A percentile compares a stretch with the other conserved stretches of the same genome.
phyloP scores from a whole-genome alignment of 2,113 vertebrate species.

The Ginglymostoma cirratum region DNA sequence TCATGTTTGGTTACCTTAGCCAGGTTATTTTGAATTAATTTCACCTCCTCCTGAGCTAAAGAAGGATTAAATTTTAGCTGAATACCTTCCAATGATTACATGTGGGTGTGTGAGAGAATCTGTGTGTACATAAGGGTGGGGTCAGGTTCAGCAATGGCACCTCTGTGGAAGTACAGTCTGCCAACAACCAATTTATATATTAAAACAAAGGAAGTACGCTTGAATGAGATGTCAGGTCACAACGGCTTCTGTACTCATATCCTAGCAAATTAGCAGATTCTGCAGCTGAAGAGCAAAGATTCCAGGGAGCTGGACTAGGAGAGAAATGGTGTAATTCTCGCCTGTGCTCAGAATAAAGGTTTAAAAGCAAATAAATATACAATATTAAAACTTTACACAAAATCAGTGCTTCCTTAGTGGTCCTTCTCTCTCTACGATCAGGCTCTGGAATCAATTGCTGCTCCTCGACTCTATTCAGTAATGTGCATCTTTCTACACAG shows the following conservation, averaged over 20 bases:
- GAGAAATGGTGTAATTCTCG: background rate
- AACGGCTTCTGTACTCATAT: background rate
- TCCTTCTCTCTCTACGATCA: background rate
- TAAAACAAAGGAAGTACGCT: background rate
- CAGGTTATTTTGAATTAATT: background rate
- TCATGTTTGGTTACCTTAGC: background rate
- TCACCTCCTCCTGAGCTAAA: background rate
- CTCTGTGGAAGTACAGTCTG: background rate
- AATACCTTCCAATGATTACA: background rate
- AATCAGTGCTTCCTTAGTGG: background rate
- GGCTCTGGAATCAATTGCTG: background rate
- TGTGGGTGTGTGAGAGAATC: background rate
- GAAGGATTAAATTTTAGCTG: background rate
- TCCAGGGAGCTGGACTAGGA: background rate
- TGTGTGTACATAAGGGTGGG: background rate
- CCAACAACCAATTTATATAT: background rate
- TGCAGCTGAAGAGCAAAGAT: background rate
- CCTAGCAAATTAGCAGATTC: background rate
- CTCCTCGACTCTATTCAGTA: background rate
- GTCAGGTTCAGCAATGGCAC: background rate
- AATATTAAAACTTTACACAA: background rate
- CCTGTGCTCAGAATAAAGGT: background rate
- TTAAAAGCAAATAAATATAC: background rate
- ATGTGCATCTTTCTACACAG: background rate
- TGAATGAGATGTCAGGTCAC: background rate